Evolutionary conservation across 2,797 vertebrate species (phyloP), one percentile per base, ranked within the genome.

Genomic region (Ptychadena robeensis): DNA sequence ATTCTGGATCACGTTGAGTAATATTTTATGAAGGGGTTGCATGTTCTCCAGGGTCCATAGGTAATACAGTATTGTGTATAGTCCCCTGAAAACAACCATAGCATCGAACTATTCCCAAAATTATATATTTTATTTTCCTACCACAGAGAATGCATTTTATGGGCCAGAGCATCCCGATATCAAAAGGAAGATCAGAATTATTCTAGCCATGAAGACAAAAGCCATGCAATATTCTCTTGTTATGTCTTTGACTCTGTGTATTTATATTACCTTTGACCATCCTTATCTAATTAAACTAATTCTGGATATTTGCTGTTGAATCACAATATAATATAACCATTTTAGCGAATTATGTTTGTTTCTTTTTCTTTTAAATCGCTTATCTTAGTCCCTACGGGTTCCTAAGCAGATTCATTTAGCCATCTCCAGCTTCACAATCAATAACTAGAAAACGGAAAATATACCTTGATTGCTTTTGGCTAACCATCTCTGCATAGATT

Each of bases 391-490:
- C 34, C 35, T 3, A 69, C 2, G 35, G 35, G 67, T 69, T 38
- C 11, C 9, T 38, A 69, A 38, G 27, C 22, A 37, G 34, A 69
- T 69, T 69, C 22, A 69, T 69, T 38, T 38, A 40, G 35, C 4
- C n/a, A 25, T 38, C 67, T 38, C 34, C 25, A 11, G n/a, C 67
- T 69, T 69, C 2, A 69, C n/a, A 40, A 69, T 69, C n/a, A 69
- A 74, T 74, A 63, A n/a, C 12, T 61, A 35, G 72, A 61, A 74
- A 61, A 61, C n/a, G 9, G 14, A 74, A 74, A 63, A 74, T 74
- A 10, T 73, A 14, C 63, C 73, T 63, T 30, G 12, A 63, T 61
- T 74, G 25, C 57, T 27, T 63, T 74, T 63, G 73, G 73, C 57
- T 63, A 27, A 63, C 67, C 25, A 28, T 63, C 7, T 38, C 57